phyloP scores from a whole-genome alignment of 2,113 vertebrate species.

The Podilymbus podiceps region DNA sequence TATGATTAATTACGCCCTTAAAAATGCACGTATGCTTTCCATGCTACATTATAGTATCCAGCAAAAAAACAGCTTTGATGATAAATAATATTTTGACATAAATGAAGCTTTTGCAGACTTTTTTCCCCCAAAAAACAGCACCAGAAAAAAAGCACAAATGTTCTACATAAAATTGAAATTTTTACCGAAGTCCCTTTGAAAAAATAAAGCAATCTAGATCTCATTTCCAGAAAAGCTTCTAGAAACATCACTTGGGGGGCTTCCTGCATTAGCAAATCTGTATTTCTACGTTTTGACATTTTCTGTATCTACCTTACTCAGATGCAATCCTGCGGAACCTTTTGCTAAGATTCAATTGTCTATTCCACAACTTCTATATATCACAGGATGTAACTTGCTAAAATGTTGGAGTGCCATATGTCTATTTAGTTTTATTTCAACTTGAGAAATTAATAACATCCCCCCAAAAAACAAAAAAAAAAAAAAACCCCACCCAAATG shows the following conservation, averaged over 20 bases:
- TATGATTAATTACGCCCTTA: background rate
- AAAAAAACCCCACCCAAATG: accelerated
- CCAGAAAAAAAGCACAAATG: background rate
- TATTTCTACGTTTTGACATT: background rate
- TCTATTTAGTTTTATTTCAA: background rate
- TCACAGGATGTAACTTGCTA: background rate
- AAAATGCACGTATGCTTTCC: background rate
- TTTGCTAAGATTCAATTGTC: background rate
- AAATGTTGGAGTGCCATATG: background rate
- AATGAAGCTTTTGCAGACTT: background rate
- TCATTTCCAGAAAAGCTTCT: background rate
- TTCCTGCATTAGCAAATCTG: background rate
- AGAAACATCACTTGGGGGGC: background rate
- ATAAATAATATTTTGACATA: background rate
- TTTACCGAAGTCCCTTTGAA: background rate
- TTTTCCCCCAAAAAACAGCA: background rate
- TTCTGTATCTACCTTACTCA: background rate
- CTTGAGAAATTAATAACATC: background rate
- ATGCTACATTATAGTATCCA: background rate
- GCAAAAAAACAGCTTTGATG: background rate
- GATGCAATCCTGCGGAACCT: background rate
- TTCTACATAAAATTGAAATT: background rate
- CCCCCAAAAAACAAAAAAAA: background rate
- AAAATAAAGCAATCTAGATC: background rate
- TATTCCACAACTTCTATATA: background rate